Conservation (phyloP, 1,140 invertebrate species). For the Capitella teleta region DNA sequence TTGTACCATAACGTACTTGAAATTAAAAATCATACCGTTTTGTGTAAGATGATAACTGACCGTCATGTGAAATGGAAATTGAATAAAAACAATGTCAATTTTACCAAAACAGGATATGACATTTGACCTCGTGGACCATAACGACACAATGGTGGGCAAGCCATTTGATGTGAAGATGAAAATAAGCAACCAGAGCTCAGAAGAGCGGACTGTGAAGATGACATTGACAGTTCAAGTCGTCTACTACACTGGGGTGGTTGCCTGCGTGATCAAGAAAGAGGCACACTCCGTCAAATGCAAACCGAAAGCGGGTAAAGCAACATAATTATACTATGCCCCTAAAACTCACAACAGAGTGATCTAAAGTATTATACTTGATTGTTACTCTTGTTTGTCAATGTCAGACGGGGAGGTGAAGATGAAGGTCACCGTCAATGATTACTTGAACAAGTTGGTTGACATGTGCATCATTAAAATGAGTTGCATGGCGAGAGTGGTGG, state of each 20-base stretch:
- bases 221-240: slow-evolving; percentile 55
- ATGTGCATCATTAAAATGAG: slow-evolving; percentile 74
- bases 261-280: slow-evolving; percentile 55
- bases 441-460: slow-evolving; percentile 61
- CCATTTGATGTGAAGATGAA: slow-evolving; percentile 56
- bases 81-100: too few relatives aligned
- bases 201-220: slow-evolving; percentile 53
- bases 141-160: slow-evolving; percentile 56
- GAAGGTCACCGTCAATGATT: slow-evolving; percentile 67
- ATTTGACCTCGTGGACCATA: slow-evolving; percentile 57
- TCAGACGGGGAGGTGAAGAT: slow-evolving; percentile 55
- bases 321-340: neutral
- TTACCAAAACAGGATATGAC: slow-evolving; percentile 54
- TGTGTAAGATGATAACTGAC: too few relatives aligned
- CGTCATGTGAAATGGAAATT: too few relatives aligned
- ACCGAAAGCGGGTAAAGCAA: slow-evolving; percentile 17
- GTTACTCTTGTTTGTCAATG: too few relatives aligned
- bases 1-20: too few relatives aligned
- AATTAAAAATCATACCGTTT: too few relatives aligned
- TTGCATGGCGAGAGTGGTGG: too few relatives aligned
- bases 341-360: neutral
- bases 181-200: slow-evolving; percentile 52
- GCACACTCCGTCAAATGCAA: slow-evolving; percentile 51
- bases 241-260: slow-evolving; percentile 64
- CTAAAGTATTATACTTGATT: too few relatives aligned